These are phyloP conservation scores for Typhlichthys subterraneus DNA, from an alignment of 2,797 vertebrate genomes.

Conservation along the genomic window DNA sequence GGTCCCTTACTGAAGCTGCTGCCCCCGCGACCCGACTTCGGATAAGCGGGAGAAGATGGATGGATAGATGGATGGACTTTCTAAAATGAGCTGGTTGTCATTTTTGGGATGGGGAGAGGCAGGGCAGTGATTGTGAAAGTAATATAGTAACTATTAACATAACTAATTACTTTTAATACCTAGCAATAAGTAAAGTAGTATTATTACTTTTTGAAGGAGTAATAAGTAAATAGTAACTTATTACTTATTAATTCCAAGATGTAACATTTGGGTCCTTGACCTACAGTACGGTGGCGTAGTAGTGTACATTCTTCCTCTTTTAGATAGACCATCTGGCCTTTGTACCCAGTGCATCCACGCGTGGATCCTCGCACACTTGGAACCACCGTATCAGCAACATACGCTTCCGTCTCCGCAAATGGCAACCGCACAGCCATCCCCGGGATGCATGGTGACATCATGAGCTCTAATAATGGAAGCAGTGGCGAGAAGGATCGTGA, in stretches of 20 bases:
- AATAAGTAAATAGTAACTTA: too few species aligned
- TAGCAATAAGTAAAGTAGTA: too few species aligned
- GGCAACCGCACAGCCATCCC: slow-evolving; percentile 58
- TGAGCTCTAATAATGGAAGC: slow-evolving; percentile 39
- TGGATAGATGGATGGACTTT: too few species aligned
- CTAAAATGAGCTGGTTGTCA: too few species aligned
- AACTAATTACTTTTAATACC: too few species aligned
- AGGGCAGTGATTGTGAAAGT: too few species aligned
- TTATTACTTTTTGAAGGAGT: too few species aligned
- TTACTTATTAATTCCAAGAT: slow-evolving; percentile 40
- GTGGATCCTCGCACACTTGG: slow-evolving; percentile 65
- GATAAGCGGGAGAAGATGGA: too few species aligned
- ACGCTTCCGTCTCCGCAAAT: slow-evolving; percentile 67
- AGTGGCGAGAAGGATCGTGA: slow-evolving; percentile 12
- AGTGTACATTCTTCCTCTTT: slow-evolving; percentile 37
- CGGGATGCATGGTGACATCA: slow-evolving; percentile 62
- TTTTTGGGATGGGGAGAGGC: too few species aligned
- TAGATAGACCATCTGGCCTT: slow-evolving; percentile 72
- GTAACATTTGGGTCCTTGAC: slow-evolving; percentile 58
- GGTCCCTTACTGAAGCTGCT: too few species aligned
- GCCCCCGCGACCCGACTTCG: too few species aligned
- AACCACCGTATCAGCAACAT: slow-evolving; percentile 67
- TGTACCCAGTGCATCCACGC: slow-evolving; percentile 37
- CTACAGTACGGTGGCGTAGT: slow-evolving; percentile 31
- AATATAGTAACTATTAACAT: too few species aligned